A percentile compares a stretch with the other conserved stretches of the same genome.
Evolutionary conservation across 2,113 vertebrate genomes (phyloP).

Genomic region (Nothobranchius kuhntae): DNA sequence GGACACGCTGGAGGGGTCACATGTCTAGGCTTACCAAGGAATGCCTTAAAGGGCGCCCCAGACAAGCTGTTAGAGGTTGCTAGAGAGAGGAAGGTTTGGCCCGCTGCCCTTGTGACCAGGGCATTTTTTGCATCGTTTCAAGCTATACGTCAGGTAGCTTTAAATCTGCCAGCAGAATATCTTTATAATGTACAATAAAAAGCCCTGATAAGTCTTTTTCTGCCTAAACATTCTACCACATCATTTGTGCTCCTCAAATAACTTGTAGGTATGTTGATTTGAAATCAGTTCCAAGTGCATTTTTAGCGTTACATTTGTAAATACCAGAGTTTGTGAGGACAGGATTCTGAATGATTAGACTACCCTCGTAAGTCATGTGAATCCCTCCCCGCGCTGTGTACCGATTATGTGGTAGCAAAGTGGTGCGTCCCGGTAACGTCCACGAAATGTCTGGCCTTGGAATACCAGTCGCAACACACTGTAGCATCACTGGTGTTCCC

Average conservation of each 20-base stretch:
- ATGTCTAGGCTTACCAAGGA: too few relatives aligned
- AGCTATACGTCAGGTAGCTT: constrained; percentile 12
- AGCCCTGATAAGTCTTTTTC: constrained; percentile 15
- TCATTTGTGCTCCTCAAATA: constrained; percentile 49
- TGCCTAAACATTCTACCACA: not conserved
- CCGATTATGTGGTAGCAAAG: constrained; percentile 74
- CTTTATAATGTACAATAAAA: constrained; percentile 5
- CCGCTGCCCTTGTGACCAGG: too few relatives aligned
- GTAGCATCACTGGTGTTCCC: constrained; percentile 72
- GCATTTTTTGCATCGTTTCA: not conserved
- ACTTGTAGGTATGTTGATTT: constrained; percentile 84
- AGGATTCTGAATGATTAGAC: constrained; percentile 77
- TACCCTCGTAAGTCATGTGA: constrained; percentile 78
- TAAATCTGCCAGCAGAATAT: constrained; percentile 9
- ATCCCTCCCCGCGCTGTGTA: constrained; percentile 73
- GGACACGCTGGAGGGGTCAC: too few relatives aligned
- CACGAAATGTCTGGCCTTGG: constrained; percentile 82
- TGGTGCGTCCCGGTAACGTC: constrained; percentile 82
- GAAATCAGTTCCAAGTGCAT: constrained; percentile 80
- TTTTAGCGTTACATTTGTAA: constrained; percentile 84
- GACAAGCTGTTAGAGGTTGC: too few relatives aligned
- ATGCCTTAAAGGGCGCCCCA: too few relatives aligned
- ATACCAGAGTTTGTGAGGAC: constrained; percentile 81
- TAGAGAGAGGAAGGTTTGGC: too few relatives aligned
- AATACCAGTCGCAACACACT: constrained; percentile 73